Evolutionary conservation across 1,140 invertebrate genomes (phyloP).

Genomic region (Oreohelix idahoensis): DNA sequence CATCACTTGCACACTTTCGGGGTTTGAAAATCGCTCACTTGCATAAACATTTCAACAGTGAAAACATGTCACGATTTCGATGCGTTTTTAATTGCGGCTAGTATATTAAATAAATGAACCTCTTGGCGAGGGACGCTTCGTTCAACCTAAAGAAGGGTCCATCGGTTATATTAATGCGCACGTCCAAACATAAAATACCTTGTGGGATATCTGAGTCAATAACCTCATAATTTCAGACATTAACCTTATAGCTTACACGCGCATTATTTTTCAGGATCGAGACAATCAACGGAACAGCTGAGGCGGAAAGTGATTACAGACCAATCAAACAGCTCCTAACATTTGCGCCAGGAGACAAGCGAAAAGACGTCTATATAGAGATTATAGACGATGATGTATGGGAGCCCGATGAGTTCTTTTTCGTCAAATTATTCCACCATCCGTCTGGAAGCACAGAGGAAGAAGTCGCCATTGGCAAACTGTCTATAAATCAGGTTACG

Average conservation of each 20-base stretch:
- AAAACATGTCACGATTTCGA: too few species aligned
- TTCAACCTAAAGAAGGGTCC: too few species aligned
- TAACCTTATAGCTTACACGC: not conserved
- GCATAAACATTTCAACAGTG: too few species aligned
- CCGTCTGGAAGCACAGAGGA: slow-evolving; percentile 64
- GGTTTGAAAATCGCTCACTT: too few species aligned
- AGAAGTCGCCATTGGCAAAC: slow-evolving; percentile 72
- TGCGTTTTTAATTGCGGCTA: too few species aligned
- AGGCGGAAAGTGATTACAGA: slow-evolving; percentile 77
- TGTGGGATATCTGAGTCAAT: too few species aligned
- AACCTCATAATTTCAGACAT: too few species aligned
- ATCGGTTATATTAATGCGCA: too few species aligned
- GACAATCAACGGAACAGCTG: slow-evolving; percentile 79
- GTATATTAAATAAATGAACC: too few species aligned
- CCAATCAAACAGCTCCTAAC: slow-evolving; percentile 76
- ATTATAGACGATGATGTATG: slow-evolving; percentile 80
- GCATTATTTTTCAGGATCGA: slow-evolving; percentile 74
- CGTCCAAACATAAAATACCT: too few species aligned
- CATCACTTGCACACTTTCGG: too few species aligned
- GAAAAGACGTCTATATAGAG: slow-evolving; percentile 76
- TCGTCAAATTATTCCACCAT: slow-evolving; percentile 76
- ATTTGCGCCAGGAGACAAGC: slow-evolving; percentile 76
- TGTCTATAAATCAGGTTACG: slow-evolving; percentile 79
- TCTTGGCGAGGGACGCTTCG: too few species aligned
- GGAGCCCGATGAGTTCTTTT: slow-evolving; percentile 81